Base-by-base conservation (phyloP, 2,797 vertebrate species). In the Phrynocephalus vlangalii region DNA sequence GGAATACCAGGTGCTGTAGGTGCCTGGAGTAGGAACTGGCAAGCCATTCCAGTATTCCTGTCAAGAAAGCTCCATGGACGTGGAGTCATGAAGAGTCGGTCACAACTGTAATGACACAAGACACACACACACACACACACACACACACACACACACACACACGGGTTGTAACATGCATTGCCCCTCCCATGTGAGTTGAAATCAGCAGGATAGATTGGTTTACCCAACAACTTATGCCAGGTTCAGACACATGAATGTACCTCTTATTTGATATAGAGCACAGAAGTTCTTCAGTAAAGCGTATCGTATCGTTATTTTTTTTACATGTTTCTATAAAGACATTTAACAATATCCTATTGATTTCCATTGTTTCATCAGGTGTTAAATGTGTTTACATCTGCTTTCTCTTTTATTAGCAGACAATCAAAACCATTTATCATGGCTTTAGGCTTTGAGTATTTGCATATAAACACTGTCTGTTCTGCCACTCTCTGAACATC, bases 401-500 rank as follows among this genome's bases (percentile, higher is more conserved):
- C 77, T 71, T 79, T 84, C 67, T 48, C 33, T 88, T 79, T 88
- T 84, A 79, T 79, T 79, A 72, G 52, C 26, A 88, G 78, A 30
- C 44, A 73, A 50, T 73, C 38, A 80, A 79, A 88, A 75, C 56
- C 82, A 84, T 44, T 44, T 79, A 68, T 84, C 87, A 73, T 84
- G 82, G 87, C 82, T 75, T 52, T 72, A 28, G 68, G 83, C 77
- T 84, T 48, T n/a, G 33, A 88, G 30, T 50, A 88, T 84, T 80
- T 88, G 87, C 82, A 88, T 88, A 84, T 84, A 87, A 82, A 76
- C 84, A 82, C 56, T 80, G 76, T 84, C 52, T 66, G 73, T 28
- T n/a, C 52, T 88, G 77, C 80, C 56, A 84, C 68, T 30, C 82
- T 63, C 66, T 88, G 76, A 88, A 84, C 79, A 68, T 88, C 56